phyloP scores from a whole-genome alignment of 1,140 invertebrate genomes.

The Ceratina calcarata region DNA sequence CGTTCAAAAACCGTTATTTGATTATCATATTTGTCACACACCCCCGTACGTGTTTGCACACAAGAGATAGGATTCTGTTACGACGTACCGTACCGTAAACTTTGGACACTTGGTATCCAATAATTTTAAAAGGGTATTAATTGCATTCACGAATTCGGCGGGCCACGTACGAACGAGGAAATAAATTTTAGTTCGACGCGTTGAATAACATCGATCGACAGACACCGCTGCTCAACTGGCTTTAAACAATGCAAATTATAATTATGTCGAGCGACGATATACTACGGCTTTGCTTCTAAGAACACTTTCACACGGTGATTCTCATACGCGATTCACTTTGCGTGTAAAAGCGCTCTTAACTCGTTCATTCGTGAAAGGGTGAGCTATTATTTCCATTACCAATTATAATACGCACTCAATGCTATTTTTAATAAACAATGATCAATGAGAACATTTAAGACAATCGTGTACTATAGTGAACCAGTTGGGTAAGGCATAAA shows the following conservation, averaged over 20 bases:
- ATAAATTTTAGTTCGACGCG: constrained; percentile 36
- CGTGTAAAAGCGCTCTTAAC: not conserved
- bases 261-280: constrained; percentile 44
- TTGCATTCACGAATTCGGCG: not conserved
- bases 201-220: constrained; percentile 51
- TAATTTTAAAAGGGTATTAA: constrained; percentile 46
- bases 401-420: too few species aligned
- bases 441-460: not conserved
- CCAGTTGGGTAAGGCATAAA: not conserved
- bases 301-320: too few species aligned
- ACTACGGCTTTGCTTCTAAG: not conserved
- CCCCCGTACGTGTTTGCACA: not conserved
- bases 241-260: constrained; percentile 75
- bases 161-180: constrained; percentile 16
- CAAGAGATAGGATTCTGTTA: not conserved
- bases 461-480: not conserved
- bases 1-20: not conserved
- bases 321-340: too few species aligned
- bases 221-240: constrained; percentile 63
- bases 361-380: not conserved
- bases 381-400: not conserved
- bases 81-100: not conserved
- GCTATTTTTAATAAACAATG: not conserved
- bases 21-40: constrained; percentile 11
- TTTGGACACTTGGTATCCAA: constrained; percentile 18